Evolutionary conservation across 2,797 vertebrate species (phyloP).

Genomic region (Hydrocynus forskahlii): DNA sequence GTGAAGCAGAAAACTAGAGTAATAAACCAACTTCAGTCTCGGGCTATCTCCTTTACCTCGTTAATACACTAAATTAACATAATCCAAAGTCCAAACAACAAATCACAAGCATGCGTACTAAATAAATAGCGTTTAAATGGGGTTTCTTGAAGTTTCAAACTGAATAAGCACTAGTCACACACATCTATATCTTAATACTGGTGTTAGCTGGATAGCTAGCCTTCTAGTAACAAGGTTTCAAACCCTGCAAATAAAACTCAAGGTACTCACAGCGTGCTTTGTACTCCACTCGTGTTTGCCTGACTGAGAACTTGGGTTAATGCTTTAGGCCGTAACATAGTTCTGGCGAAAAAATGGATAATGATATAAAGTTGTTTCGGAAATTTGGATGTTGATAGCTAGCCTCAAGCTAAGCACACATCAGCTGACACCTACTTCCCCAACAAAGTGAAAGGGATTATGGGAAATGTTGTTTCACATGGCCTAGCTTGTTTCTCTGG

Average conservation of each 20-base stretch:
- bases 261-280: conserved; percentile 94
- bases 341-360: background rate
- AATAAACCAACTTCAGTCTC: background rate
- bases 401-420: background rate
- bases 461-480: conserved; percentile 47
- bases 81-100: background rate
- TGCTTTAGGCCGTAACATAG: conserved; percentile 94
- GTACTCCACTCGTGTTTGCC: conserved; percentile 95
- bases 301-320: conserved; percentile 96
- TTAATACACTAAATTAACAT: background rate
- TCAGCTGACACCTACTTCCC: conserved; percentile 65
- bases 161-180: background rate
- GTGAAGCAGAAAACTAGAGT: background rate
- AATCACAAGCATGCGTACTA: background rate
- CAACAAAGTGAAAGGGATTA: background rate
- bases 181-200: background rate
- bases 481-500: background rate
- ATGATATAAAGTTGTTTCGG: background rate
- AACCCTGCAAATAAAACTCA: background rate
- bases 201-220: conserved; percentile 28
- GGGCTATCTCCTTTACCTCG: background rate
- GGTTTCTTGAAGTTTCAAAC: background rate
- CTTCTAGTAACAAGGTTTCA: conserved; percentile 3
- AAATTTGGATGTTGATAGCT: background rate
- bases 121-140: background rate